Evolutionary conservation across 2,113 vertebrate genomes (phyloP), one percentile per base, ranked within the genome.

Genomic region (Osmerus eperlanus): DNA sequence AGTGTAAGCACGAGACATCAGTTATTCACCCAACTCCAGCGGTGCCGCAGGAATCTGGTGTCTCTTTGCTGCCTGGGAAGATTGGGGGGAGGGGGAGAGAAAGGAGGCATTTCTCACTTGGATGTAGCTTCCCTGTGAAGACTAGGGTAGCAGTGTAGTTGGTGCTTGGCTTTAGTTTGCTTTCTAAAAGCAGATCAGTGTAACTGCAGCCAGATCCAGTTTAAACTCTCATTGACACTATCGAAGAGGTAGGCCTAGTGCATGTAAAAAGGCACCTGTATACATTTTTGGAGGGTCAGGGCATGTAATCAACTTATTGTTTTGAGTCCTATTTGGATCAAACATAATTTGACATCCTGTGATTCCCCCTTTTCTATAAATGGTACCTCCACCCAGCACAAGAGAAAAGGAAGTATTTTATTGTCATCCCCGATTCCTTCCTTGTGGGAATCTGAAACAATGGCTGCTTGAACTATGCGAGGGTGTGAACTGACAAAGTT

Each of bases 381-480:
- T 70, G 68, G 78, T 28, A 60, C 67, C 19, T 75, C 32, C 25
- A 64, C 5, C n/a, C 29, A 23, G 66, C 13, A 1, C 28, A 32
- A 56, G 76, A 73, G 70, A 88, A 65, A 79, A 80, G 81, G 83
- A 79, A 82, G 77, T 79, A 76, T 78, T 82, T 58, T 82, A 68
- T 67, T 77, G 69, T 82, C 78, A 65, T 85, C 80, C 78, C 56
- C 18, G 1, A 66, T 82, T 83, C 29, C 77, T 85, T 70, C 76
- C 78, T 82, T 78, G 85, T 75, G 78, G 85, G 79, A 82, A 80
- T 86, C 68, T 80, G 68, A 56, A 84, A 87, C 86, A 88, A 86
- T 86, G 32, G 56, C 5, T 67, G 41, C 41, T 73, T 53, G 58
- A 74, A 60, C 69, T 25, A 21, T 72, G 65, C 18, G 36, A 77